Evolutionary conservation across 2,888 invertebrate genomes (phyloP), one percentile per base, ranked within the genome.

Genomic region (Timandra comae): DNA sequence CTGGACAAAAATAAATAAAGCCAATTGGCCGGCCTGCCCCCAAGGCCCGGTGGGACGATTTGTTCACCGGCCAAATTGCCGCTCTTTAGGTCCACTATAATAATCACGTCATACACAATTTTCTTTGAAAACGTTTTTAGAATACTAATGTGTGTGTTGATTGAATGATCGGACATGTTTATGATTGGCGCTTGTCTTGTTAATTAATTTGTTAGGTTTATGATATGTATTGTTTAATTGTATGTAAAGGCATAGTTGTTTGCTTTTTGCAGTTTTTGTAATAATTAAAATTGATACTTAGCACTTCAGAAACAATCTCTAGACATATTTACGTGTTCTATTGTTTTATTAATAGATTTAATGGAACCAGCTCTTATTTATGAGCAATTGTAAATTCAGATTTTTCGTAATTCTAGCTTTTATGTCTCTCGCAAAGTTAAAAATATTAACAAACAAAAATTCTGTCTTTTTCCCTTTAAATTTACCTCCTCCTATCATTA

Each of bases 61-160:
- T 75, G 75, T 65, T 52, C 70, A 63, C 63, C 50, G 59, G 67
- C 79, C 73, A 76, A 80, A 80, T 79, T 79, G 78, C 68, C 65
- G 68, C 74, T 79, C 80, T 78, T 79, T 79, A 79, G 74, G 50
- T 58, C 62, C 68, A 68, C 74, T 79, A 71, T 73, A 68, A 79
- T 81, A 81, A 81, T 80, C 80, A 79, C 78, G 76, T 71, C 80
- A 79, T 78, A 78, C 75, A 73, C 81, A 81, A 81, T 81, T 80
- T 79, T 73, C 76, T 56, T 69, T 65, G 54, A 54, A 52, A 64
- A 68, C 72, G 71, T 52, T 47, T 33, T 33, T 45, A 56, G 81
- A 81, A 81, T 82, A 81, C 54, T 58, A 74, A 80, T 72, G 48
- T 49, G 50, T 48, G 55, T 51, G 66, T 56, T 74, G 63, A 74